Evolutionary conservation across 2,888 invertebrate species (phyloP), one percentile per base, ranked within the genome.

Genomic region (Tenthredo scrophulariae): DNA sequence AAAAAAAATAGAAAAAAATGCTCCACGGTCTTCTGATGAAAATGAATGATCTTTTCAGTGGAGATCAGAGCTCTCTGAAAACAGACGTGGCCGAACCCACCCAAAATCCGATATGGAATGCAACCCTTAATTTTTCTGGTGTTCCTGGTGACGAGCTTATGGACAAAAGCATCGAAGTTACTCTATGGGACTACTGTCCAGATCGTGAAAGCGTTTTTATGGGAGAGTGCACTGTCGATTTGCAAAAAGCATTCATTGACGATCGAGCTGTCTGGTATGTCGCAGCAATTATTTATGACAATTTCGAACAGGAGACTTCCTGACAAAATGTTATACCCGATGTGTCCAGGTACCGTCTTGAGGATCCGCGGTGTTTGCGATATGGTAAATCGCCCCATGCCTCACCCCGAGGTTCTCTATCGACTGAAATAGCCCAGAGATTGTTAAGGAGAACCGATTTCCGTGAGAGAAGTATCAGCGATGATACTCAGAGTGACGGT

Each of bases 101-200:
- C 0, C 97, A 97, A 92, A 97, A 97, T 92, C 98, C 98, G 1
- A 97, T 98, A 84, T 98, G 98, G 98, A 98, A 98, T 93, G 97
- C 98, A 26, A 98, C 98, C 29, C 94, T 98, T 46, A 97, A 97
- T 85, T 98, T 98, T 92, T 95, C 96, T 1, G 96, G 96, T 54
- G 96, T 97, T 22, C 96, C 96, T 54, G 97, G 96, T 0, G 97
- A 97, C 87, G 95, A 96, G 90, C 94, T 98, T 74, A 96, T 97
- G 93, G 97, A 97, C 85, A 96, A 97, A 85, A 96, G 96, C 10
- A 95, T 98, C 84, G 98, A 98, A 91, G 96, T 98, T 26, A 97
- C 97, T 22, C 94, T 98, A 18, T 98, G 98, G 98, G 98, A 98
- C 92, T 95, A 97, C 87, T 96, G 96, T 88, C 97, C 97, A 0